Evolutionary conservation across 2,888 invertebrate genomes (phyloP).

Genomic region (Argynnis bischoffii): DNA sequence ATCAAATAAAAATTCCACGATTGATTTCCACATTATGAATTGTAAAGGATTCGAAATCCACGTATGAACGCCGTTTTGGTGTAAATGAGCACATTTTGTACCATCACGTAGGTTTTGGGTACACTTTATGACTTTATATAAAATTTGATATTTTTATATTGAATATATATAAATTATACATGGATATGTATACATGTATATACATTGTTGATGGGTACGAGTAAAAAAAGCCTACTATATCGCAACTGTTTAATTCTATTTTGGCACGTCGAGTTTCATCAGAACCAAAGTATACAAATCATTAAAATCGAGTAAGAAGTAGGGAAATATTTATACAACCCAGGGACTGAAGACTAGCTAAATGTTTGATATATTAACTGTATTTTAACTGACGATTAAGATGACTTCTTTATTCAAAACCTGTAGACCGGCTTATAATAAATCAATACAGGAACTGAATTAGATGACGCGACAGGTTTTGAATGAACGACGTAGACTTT

Average conservation of each 20-base stretch:
- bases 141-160: conserved; percentile 83
- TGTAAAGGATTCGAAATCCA: conserved; percentile 77
- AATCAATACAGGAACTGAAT: conserved; percentile 73
- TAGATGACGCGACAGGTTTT: conserved; percentile 76
- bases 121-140: conserved; percentile 83
- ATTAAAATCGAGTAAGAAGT: conserved; percentile 81
- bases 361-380: conserved; percentile 82
- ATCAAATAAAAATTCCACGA: conserved; percentile 76
- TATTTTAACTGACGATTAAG: conserved; percentile 79
- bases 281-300: conserved; percentile 83
- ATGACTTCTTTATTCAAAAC: conserved; percentile 78
- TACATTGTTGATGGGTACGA: conserved; percentile 82
- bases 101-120: conserved; percentile 83
- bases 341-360: conserved; percentile 82
- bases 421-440: conserved; percentile 72
- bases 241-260: conserved; percentile 82
- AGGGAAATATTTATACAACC: conserved; percentile 82
- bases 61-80: conserved; percentile 75
- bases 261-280: conserved; percentile 81
- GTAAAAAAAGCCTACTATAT: conserved; percentile 76
- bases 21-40: conserved; percentile 79
- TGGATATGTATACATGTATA: conserved; percentile 82
- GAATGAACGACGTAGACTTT: conserved; percentile 77
- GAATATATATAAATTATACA: conserved; percentile 83
- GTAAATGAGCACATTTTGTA: conserved; percentile 75